phyloP scores from a whole-genome alignment of 2,888 invertebrate species.

The Marasmarcha lunaedactyla region DNA sequence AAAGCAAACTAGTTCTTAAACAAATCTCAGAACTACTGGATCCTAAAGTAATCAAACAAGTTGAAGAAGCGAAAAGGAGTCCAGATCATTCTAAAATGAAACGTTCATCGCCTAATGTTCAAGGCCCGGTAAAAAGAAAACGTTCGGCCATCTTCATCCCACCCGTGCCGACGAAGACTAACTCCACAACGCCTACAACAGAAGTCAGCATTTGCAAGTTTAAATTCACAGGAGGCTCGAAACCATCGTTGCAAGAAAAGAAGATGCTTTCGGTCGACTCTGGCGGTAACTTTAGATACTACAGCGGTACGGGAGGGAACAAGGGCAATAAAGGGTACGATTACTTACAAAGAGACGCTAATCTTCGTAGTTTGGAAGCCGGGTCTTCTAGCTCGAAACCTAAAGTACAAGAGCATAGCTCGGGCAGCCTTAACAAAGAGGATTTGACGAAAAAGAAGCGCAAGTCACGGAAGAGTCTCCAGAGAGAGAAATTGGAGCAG shows the following conservation, averaged over 20 bases:
- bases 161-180: slow-evolving; percentile 80
- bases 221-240: slow-evolving; percentile 92
- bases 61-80: slow-evolving; percentile 36
- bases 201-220: slow-evolving; percentile 94
- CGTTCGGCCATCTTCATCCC: slow-evolving; percentile 88
- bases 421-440: slow-evolving; percentile 27
- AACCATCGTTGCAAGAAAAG: slow-evolving; percentile 89
- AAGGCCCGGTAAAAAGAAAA: slow-evolving; percentile 75
- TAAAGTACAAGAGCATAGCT: slow-evolving; percentile 18
- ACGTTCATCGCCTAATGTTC: slow-evolving; percentile 38
- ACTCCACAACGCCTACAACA: slow-evolving; percentile 80
- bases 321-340: slow-evolving; percentile 86
- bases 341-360: slow-evolving; percentile 78
- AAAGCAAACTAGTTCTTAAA: slow-evolving; percentile 53
- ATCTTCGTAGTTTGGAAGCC: slow-evolving; percentile 47
- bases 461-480: slow-evolving; percentile 84
- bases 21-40: slow-evolving; percentile 58
- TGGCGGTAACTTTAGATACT: slow-evolving; percentile 89
- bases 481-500: slow-evolving; percentile 89
- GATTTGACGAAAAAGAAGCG: slow-evolving; percentile 73
- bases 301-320: slow-evolving; percentile 87
- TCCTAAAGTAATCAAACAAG: slow-evolving; percentile 51
- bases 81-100: slow-evolving; percentile 55
- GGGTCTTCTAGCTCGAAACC: slow-evolving; percentile 27
- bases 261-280: slow-evolving; percentile 92